Conservation (phyloP, 2,888 invertebrate genomes). For the Polydrusus tereticollis region DNA sequence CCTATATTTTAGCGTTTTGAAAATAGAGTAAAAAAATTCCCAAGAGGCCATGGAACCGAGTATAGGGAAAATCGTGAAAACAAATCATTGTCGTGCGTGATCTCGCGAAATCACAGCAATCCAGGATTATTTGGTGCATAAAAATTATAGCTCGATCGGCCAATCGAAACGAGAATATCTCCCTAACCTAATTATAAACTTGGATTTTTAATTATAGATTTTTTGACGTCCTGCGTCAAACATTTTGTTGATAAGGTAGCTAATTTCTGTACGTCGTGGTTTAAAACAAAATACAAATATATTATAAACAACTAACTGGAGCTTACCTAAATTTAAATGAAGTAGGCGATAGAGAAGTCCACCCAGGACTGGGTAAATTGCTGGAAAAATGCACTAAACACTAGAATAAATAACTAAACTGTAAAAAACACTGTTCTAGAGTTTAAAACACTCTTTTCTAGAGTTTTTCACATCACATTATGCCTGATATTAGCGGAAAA, state of each 20-base stretch:
- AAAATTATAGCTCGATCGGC: conserved; percentile 20
- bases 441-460: conserved; percentile 47
- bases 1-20: conserved; percentile 36
- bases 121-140: conserved; percentile 19
- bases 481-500: conserved; percentile 49
- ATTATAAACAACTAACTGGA: conserved; percentile 4
- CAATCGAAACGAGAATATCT: conserved; percentile 56
- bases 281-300: not conserved
- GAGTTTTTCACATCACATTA: conserved; percentile 51
- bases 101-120: conserved; percentile 14
- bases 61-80: conserved; percentile 14
- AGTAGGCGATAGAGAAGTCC: conserved; percentile 50
- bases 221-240: conserved; percentile 56
- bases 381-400: conserved; percentile 48
- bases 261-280: conserved; percentile 2
- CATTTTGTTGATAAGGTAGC: conserved; percentile 42
- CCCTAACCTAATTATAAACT: conserved; percentile 65
- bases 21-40: conserved; percentile 53
- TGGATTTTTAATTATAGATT: conserved; percentile 52
- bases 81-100: conserved; percentile 6
- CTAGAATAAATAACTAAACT: conserved; percentile 49
- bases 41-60: conserved; percentile 36
- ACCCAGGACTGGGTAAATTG: conserved; percentile 51
- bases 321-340: conserved; percentile 39
- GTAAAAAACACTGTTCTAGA: conserved; percentile 47